Conservation (phyloP, 2,113 vertebrate genomes). For the Equus przewalskii region DNA sequence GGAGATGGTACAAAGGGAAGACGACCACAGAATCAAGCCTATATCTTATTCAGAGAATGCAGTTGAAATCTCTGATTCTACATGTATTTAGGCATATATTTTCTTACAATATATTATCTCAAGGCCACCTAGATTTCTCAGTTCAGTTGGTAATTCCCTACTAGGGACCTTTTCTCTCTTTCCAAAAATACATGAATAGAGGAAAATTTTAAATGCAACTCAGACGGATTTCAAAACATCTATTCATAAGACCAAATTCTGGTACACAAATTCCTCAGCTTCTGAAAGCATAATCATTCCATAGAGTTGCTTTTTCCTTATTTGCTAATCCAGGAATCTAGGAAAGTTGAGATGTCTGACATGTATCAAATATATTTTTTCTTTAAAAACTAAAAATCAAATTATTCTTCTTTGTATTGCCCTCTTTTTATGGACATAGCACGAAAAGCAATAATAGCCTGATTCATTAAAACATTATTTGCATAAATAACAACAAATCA, state of each 20-base stretch:
- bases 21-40: background rate
- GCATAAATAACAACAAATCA: slow-evolving; percentile 65
- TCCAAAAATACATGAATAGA: slow-evolving; percentile 70
- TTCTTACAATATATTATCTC: slow-evolving; percentile 27
- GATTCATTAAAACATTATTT: background rate
- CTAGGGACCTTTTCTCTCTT: background rate
- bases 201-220: slow-evolving; percentile 55
- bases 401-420: background rate
- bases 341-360: slow-evolving; percentile 46
- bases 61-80: background rate
- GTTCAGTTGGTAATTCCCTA: background rate
- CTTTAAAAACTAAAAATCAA: background rate
- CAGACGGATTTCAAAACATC: slow-evolving; percentile 70
- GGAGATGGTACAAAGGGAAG: background rate
- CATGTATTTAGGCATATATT: background rate
- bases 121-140: slow-evolving; percentile 54
- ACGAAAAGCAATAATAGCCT: slow-evolving; percentile 33
- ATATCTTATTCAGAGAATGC: background rate
- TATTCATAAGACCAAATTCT: slow-evolving; percentile 37
- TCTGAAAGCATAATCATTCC: slow-evolving; percentile 33
- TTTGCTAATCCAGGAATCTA: background rate
- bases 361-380: background rate
- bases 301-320: background rate
- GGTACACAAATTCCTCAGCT: slow-evolving; percentile 43
- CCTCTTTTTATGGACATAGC: background rate